Base-by-base conservation (phyloP, 53 echinoderm and acorn worm genomes). In the Antedon mediterranea region DNA sequence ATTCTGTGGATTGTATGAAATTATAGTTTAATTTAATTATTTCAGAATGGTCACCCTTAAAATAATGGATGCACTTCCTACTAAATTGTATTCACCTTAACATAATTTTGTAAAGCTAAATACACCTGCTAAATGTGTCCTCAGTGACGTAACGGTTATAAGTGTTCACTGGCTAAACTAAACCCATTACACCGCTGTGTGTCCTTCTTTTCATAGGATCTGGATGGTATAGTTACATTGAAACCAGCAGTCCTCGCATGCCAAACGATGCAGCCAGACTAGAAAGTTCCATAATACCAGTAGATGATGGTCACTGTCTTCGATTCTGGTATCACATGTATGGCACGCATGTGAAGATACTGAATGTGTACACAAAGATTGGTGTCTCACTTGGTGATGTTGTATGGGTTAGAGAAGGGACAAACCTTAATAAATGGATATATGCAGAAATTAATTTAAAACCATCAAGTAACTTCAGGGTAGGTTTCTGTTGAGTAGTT, bases 171-270 rank as follows among this genome's bases (percentile, higher is more conserved):
- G n/a, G n/a, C n/a, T n/a, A n/a, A n/a, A n/a, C n/a, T n/a, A n/a
- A n/a, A n/a, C n/a, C n/a, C n/a, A n/a, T n/a, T n/a, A n/a, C n/a
- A n/a, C n/a, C n/a, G n/a, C n/a, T n/a, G n/a, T n/a, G n/a, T n/a
- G n/a, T n/a, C n/a, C n/a, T n/a, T n/a, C n/a, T n/a, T 6, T 6
- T 37, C 11, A 37, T 33, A 73, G 74, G 32, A 31, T 32, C 70
- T 90, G 93, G 93, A 73, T 83, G 82, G 75, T 93, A 88, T 83
- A 82, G 84, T 82, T 93, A 79, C 81, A 88, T 84, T 26, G 93
- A 93, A 43, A 28, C 83, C 0, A 80, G 84, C 3, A 30, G 34
- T 28, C 72, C 74, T 0, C 73, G 76, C 31, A n/a, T 0, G 3
- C 32, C 34, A 76, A 83, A 86, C 26, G 37, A 85, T 6, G 77